These are phyloP conservation scores for Melinaea marsaeus DNA, from an alignment of 2,888 invertebrate species.

Conservation along the genomic window DNA sequence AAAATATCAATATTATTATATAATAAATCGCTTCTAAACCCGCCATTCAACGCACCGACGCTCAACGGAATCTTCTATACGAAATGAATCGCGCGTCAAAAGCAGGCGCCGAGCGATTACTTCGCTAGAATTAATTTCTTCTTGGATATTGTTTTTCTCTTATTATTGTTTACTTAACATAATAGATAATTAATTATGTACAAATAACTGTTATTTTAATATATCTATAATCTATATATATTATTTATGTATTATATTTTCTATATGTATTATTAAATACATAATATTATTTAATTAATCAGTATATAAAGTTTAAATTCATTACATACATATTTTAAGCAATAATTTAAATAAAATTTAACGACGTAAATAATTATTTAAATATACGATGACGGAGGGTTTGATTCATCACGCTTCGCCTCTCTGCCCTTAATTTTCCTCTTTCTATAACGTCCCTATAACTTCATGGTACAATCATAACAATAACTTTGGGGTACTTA, in stretches of 20 bases:
- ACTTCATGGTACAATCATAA: slow-evolving; percentile 5
- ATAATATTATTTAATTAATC: too few species aligned
- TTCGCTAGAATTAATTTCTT: slow-evolving; percentile 48
- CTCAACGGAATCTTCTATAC: slow-evolving; percentile 40
- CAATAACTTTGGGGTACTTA: slow-evolving; percentile 7
- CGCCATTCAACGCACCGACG: slow-evolving; percentile 5
- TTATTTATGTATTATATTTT: too few species aligned
- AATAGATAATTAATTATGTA: background rate
- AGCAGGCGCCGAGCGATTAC: slow-evolving; percentile 42
- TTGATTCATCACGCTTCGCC: background rate
- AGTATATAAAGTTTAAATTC: too few species aligned
- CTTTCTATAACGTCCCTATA: slow-evolving; percentile 4
- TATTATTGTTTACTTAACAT: slow-evolving; percentile 14
- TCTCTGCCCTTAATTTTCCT: slow-evolving; percentile 1
- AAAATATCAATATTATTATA: background rate
- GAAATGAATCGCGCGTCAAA: slow-evolving; percentile 51
- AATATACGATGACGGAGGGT: background rate
- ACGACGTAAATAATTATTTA: background rate
- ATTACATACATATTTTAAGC: too few species aligned
- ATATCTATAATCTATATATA: background rate
- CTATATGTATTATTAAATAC: too few species aligned
- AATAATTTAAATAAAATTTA: too few species aligned
- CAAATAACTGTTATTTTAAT: background rate
- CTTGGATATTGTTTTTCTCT: slow-evolving; percentile 28
- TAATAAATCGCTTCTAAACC: background rate